Evolutionary conservation across 2,113 vertebrate genomes (phyloP), one percentile per base, ranked within the genome.

Genomic region (Hemibagrus wyckioides): DNA sequence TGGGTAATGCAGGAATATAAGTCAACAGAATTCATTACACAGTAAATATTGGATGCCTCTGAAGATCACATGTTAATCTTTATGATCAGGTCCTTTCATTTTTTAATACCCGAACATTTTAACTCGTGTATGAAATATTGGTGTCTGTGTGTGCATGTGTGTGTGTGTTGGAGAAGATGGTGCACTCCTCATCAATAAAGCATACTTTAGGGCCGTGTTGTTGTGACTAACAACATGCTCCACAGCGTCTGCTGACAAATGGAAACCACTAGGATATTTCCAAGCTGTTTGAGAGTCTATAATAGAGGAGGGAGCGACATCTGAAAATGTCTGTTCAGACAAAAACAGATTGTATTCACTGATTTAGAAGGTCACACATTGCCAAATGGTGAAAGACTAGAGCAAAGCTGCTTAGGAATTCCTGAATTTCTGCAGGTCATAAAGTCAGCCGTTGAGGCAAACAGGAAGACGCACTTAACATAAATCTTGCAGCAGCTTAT

Each of bases 231-330:
- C 92, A 91, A 92, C 92, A 92, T 92, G 90, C 91, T 90, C 89
- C 89, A 83, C 89, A 94, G 89, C 90, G 91, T 94, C 88, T 95
- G 93, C 94, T 94, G 93, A 95, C 94, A 94, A 94, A 93, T 94
- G 92, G 91, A 93, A 94, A 93, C 91, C 91, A 92, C 88, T 89
- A 82, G 92, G 91, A 92, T 91, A 90, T 92, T 92, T 90, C 89
- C 91, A 82, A 91, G 85, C 88, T 23, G n/a, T 77, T 90, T 92
- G 83, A 93, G 86, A 57, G 93, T 90, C 92, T 86, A 65, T 39
- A 67, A 69, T 41, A n/a, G 76, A 69, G 8, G 17, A 9, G 14
- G 90, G 25, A 28, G 48, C 84, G 92, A 90, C 92, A 44, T 65
- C 89, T 71, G 48, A 44, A 44, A 81, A n/a, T 82, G 65, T 73